Evolutionary conservation across 2,113 vertebrate genomes (phyloP).

Genomic region (Paratilapia polleni): DNA sequence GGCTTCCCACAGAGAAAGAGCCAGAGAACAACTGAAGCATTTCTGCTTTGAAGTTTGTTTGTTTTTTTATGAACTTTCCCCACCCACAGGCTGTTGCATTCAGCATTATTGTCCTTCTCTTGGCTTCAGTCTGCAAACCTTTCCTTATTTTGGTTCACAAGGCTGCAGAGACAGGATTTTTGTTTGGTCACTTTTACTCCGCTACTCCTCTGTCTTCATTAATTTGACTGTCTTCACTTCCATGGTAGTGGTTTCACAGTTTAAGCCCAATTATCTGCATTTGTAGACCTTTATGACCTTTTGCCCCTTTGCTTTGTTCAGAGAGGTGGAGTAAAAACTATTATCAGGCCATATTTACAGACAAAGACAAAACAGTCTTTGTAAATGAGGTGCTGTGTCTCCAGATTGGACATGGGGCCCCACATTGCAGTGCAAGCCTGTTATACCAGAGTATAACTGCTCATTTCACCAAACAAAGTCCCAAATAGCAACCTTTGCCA

Average conservation of each 20-base stretch:
- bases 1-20: conserved; percentile 17
- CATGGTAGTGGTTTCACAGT: neutral
- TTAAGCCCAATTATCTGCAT: neutral
- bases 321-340: neutral
- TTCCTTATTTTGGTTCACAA: neutral
- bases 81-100: conserved; percentile 27
- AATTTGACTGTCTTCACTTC: neutral
- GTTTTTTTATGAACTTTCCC: conserved; percentile 46
- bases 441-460: neutral
- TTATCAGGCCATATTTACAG: neutral
- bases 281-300: neutral
- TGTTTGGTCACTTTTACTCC: neutral
- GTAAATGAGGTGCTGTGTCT: neutral
- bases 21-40: conserved; percentile 10
- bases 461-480: conserved; percentile 10
- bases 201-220: neutral
- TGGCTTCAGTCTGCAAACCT: neutral
- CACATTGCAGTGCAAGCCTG: neutral
- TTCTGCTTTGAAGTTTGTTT: conserved; percentile 49
- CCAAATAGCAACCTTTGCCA: neutral
- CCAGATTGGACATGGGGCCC: neutral
- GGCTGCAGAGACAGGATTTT: neutral
- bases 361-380: neutral
- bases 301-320: neutral
- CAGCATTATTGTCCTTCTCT: conserved; percentile 16